A percentile compares a stretch with the other conserved stretches of the same genome.
phyloP scores from a whole-genome alignment of 2,888 invertebrate genomes.

The Candidula unifasciata region DNA sequence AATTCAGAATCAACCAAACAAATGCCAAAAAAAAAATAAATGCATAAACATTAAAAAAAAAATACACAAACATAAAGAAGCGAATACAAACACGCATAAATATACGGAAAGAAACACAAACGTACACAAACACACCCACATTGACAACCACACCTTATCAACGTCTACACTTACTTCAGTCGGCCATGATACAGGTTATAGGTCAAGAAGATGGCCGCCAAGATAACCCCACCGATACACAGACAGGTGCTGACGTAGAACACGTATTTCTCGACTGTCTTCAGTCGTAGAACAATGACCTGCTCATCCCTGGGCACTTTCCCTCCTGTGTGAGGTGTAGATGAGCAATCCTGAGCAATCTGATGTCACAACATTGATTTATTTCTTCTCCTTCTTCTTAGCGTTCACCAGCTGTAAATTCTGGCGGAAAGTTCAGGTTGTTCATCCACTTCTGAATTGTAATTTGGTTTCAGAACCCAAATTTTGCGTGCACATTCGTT shows the following conservation, averaged over 20 bases:
- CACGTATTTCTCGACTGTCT: constrained; percentile 87
- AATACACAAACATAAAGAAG: not conserved
- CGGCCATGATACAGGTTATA: constrained; percentile 92
- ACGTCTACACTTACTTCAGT: constrained; percentile 65
- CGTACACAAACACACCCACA: not conserved
- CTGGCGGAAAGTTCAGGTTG: no score
- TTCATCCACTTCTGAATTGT: no score
- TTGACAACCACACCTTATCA: no score
- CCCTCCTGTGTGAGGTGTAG: constrained; percentile 80
- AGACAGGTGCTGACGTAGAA: constrained; percentile 86
- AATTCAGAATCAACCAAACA: not conserved
- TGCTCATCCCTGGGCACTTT: constrained; percentile 86
- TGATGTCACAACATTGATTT: not conserved
- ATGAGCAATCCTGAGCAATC: not conserved
- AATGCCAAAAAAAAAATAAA: not conserved
- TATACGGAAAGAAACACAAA: not conserved
- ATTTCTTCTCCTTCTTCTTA: no score
- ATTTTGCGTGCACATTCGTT: no score
- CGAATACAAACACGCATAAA: not conserved
- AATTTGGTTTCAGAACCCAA: no score
- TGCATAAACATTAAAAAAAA: not conserved
- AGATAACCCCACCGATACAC: constrained; percentile 89
- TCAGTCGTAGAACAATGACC: constrained; percentile 81
- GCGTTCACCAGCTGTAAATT: no score
- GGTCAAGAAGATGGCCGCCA: constrained; percentile 92